Percentiles rank a stretch among this genome's conserved stretches.
phyloP scores from a whole-genome alignment of 2,113 vertebrate genomes.

The Rousettus leschenaultii region DNA sequence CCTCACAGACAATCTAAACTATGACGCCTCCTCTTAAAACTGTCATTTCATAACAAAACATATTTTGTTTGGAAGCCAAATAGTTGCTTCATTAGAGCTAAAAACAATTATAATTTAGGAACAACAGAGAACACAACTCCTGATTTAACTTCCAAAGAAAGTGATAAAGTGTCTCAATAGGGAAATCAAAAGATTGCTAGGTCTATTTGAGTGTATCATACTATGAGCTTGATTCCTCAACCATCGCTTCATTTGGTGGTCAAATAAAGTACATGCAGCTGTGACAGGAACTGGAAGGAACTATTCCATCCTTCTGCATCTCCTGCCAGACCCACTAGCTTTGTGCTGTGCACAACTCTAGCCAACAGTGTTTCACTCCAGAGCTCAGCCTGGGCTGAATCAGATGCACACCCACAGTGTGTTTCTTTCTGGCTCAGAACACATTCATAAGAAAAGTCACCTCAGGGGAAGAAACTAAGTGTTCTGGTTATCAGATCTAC shows the following conservation, averaged over 20 bases:
- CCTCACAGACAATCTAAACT: background rate
- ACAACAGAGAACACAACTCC: slow-evolving; percentile 32
- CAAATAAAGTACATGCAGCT: background rate
- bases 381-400: background rate
- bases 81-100: slow-evolving; percentile 35
- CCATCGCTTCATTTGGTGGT: background rate
- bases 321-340: background rate
- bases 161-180: background rate
- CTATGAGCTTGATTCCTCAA: slow-evolving; percentile 19
- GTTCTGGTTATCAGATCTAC: background rate
- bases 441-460: background rate
- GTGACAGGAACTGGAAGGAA: background rate
- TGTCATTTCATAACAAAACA: background rate
- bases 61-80: slow-evolving; percentile 31
- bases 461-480: slow-evolving; percentile 2
- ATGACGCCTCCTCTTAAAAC: background rate
- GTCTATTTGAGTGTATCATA: background rate
- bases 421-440: slow-evolving; percentile 36
- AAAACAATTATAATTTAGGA: slow-evolving; percentile 47
- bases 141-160: slow-evolving; percentile 16
- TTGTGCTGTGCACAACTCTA: background rate
- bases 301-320: background rate
- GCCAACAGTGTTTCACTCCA: background rate
- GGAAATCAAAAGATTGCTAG: background rate
- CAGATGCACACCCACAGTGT: background rate